A percentile compares a stretch with the other conserved stretches of the same genome.
Conservation (phyloP, 2,113 vertebrate species). For the Barbus barbus region DNA sequence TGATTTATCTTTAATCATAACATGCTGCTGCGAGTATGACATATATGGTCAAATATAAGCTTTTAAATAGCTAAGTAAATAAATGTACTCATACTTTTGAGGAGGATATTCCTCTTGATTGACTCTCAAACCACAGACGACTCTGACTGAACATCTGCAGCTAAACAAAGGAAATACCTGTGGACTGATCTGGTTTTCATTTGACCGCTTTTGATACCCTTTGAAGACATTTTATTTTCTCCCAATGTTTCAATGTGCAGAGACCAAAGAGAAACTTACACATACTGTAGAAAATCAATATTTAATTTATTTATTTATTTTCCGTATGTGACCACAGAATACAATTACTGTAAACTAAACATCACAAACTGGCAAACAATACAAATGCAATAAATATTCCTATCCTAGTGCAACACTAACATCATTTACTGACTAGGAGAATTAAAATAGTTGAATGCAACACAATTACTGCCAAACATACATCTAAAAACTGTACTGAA, state of each 20-base stretch:
- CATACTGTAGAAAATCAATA: neutral
- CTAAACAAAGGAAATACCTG: neutral
- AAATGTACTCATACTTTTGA: neutral
- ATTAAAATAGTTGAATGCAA: too few species aligned
- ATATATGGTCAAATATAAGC: neutral
- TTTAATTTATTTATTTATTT: too few species aligned
- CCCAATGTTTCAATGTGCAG: too few species aligned
- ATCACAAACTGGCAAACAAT: too few species aligned
- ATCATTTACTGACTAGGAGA: too few species aligned
- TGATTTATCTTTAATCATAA: neutral
- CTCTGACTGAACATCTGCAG: conserved; percentile 3
- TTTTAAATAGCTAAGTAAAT: neutral
- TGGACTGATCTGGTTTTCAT: conserved; percentile 2
- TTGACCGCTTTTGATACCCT: neutral
- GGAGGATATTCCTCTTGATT: neutral
- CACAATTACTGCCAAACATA: too few species aligned
- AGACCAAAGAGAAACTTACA: neutral
- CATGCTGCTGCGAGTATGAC: neutral
- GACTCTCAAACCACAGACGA: conserved; percentile 3
- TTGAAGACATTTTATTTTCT: neutral
- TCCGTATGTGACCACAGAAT: too few species aligned
- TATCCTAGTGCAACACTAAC: too few species aligned
- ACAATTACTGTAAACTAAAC: neutral
- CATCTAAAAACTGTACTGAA: too few species aligned
- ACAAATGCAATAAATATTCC: too few species aligned